These are phyloP conservation scores for Philereme transversata DNA, from an alignment of 2,888 invertebrate species.

Conservation along the genomic window DNA sequence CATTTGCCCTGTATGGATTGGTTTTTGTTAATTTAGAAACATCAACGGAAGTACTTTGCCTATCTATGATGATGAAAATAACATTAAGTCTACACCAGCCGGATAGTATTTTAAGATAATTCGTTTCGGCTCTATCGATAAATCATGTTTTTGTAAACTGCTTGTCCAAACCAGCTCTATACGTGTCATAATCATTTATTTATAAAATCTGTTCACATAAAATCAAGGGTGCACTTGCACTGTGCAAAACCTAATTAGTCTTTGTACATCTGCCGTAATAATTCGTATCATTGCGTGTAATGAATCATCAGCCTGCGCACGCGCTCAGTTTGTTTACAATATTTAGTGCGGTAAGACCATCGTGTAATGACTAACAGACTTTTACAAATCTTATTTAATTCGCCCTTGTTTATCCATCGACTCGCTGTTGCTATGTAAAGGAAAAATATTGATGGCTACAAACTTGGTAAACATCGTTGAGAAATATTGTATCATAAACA, in stretches of 20 bases:
- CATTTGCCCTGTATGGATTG: slow-evolving; percentile 19
- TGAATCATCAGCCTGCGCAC: slow-evolving; percentile 65
- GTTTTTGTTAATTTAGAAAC: slow-evolving; percentile 5
- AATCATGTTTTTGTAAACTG: neutral
- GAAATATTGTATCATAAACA: slow-evolving; percentile 39
- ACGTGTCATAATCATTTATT: neutral
- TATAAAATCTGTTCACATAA: neutral
- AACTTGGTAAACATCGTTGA: slow-evolving; percentile 39
- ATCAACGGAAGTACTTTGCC: slow-evolving; percentile 1
- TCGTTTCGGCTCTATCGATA: neutral
- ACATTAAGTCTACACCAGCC: neutral
- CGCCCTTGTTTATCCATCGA: slow-evolving; percentile 49
- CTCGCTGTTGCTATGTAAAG: slow-evolving; percentile 39
- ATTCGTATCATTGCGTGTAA: slow-evolving; percentile 50
- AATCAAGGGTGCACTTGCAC: slow-evolving; percentile 18
- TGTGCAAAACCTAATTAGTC: slow-evolving; percentile 43
- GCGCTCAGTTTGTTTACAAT: slow-evolving; percentile 72
- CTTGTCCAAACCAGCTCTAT: neutral
- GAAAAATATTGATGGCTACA: slow-evolving; percentile 37
- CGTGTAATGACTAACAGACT: slow-evolving; percentile 59
- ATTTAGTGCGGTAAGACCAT: slow-evolving; percentile 67
- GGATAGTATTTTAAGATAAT: neutral
- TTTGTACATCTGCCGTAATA: slow-evolving; percentile 52
- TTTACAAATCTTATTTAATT: slow-evolving; percentile 54
- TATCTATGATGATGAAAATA: neutral